Evolutionary conservation across 2,888 invertebrate species (phyloP).

Genomic region (Agriopis aurantiaria): DNA sequence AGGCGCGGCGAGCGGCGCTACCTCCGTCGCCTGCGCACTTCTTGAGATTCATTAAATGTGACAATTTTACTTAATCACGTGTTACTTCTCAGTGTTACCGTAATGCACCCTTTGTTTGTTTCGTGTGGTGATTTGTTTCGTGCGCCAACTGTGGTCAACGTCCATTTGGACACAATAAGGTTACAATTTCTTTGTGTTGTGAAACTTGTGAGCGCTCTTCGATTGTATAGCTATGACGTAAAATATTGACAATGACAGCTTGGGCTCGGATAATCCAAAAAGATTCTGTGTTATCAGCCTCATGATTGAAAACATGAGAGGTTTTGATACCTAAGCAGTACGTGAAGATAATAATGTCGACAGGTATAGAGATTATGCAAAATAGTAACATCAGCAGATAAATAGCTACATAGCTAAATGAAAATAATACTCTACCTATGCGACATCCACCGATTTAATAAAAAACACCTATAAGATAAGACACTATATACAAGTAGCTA

Average conservation of each 20-base stretch:
- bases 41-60: slow-evolving; percentile 59
- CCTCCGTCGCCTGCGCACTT: slow-evolving; percentile 67
- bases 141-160: slow-evolving; percentile 51
- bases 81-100: slow-evolving; percentile 68
- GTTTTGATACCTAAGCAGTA: slow-evolving; percentile 17
- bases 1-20: slow-evolving; percentile 73
- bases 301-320: slow-evolving; percentile 35
- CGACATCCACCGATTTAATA: background rate
- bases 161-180: slow-evolving; percentile 57
- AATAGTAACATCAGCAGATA: background rate
- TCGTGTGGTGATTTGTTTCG: slow-evolving; percentile 62
- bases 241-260: slow-evolving; percentile 46
- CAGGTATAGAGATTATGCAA: slow-evolving; percentile 28
- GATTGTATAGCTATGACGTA: slow-evolving; percentile 64
- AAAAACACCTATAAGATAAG: background rate
- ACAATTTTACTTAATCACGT: slow-evolving; percentile 73
- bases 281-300: slow-evolving; percentile 66
- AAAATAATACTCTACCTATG: background rate
- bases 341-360: slow-evolving; percentile 34
- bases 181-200: slow-evolving; percentile 75
- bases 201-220: slow-evolving; percentile 55
- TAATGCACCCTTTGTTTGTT: slow-evolving; percentile 71
- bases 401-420: background rate
- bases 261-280: slow-evolving; percentile 63
- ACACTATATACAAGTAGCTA: no score